Conservation (phyloP, 2,888 invertebrate genomes). For the Alentia gelatinosa region DNA sequence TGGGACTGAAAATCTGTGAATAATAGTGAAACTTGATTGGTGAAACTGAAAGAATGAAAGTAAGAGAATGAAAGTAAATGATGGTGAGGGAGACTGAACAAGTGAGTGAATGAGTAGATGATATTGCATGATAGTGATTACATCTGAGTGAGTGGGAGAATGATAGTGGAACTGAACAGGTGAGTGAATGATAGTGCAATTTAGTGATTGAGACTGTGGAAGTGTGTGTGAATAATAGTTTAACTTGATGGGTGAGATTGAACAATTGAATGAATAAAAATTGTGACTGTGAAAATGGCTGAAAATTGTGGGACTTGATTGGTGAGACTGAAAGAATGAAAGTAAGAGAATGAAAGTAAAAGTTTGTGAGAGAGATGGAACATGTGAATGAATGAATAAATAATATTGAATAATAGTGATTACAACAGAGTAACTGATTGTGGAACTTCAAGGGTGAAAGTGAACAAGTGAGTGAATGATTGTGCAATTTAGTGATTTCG, state of each 20-base stretch:
- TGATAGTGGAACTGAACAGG: not conserved
- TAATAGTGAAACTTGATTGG: not conserved
- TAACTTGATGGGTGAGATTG: not conserved
- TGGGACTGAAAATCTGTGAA: not conserved
- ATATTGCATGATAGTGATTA: no score
- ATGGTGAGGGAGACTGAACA: not conserved
- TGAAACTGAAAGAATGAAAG: not conserved
- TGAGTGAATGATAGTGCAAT: not conserved
- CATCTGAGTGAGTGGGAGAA: not conserved
- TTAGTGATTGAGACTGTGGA: not conserved
- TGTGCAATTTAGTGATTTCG: not conserved
- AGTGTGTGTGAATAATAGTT: not conserved
- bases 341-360: not conserved
- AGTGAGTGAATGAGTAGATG: not conserved
- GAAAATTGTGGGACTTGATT: not conserved
- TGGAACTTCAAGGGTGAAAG: not conserved
- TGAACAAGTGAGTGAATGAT: not conserved
- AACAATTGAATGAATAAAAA: not conserved
- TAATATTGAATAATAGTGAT: not conserved
- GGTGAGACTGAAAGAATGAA: not conserved
- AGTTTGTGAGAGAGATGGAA: not conserved
- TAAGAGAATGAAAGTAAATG: not conserved
- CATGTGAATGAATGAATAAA: not conserved
- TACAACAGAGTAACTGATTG: not conserved
- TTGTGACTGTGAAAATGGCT: not conserved